Base-by-base conservation (phyloP, 2,888 invertebrate genomes). In the Yponomeuta sedellus region DNA sequence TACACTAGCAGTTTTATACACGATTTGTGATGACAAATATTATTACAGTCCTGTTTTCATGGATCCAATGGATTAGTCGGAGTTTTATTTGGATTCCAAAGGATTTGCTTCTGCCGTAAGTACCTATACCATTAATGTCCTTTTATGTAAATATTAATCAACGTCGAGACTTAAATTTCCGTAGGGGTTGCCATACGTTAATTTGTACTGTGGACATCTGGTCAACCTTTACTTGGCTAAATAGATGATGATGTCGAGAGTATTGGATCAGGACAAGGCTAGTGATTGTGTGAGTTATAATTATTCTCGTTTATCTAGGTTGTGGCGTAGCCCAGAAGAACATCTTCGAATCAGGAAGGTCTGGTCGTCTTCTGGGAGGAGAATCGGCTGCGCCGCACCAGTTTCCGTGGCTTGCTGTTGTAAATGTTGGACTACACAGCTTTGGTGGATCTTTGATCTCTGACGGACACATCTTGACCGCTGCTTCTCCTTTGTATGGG, bases 401-500 rank as follows among this genome's bases (percentile, higher is more conserved):
- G 73, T 93, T 92, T 77, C 93, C 93, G 0, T 93, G 93, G 93
- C 78, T 93, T 28, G 91, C 86, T 1, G 77, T 85, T 44, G 77
- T 93, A 67, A 76, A 89, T 22, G 82, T 81, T 65, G 84, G 83
- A 2, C 64, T 69, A 4, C 70, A 71, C 1, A 74, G 78, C 16
- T 71, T 91, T 25, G 84, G 87, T 57, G 93, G 92, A 8, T 85
- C 92, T 22, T 73, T 94, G 65, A 92, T 94, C 70, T 93, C 93
- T 69, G 92, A 93, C 75, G 86, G 86, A 73, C 93, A 93, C 72
- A 80, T 94, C 8, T 69, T 94, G 40, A 93, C 93, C 16, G 86
- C 92, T 8, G 93, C 93, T 0, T 88, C 90, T 52, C 85, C 82
- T 68, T 71, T 93, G 3, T 73, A 89, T 64, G 87, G 90, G 93